Conservation (phyloP, 2,797 vertebrate genomes). For the Mormyrops attenuatus region DNA sequence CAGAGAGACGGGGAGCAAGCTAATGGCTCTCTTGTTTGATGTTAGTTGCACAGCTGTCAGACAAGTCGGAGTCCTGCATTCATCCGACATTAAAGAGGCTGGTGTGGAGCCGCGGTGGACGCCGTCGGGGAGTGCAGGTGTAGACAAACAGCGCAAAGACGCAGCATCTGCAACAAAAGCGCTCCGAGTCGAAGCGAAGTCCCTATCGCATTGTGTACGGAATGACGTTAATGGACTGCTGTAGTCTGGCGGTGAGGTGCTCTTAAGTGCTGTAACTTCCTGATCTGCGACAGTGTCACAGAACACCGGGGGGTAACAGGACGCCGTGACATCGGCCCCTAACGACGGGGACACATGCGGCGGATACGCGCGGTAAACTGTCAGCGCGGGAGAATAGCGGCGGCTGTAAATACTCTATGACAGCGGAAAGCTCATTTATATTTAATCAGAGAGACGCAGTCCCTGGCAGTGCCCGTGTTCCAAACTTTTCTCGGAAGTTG, state of each 20-base stretch:
- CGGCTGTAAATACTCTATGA: slow-evolving; percentile 5
- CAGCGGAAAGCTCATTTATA: slow-evolving; percentile 4
- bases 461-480: background rate
- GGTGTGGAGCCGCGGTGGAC: background rate
- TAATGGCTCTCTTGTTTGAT: background rate
- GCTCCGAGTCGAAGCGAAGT: background rate
- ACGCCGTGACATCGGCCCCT: background rate
- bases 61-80: slow-evolving; percentile 4
- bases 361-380: background rate
- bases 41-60: background rate
- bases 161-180: background rate
- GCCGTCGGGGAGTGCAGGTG: background rate
- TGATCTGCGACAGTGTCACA: background rate
- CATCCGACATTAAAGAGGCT: slow-evolving; percentile 6
- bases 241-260: background rate
- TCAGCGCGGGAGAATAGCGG: background rate
- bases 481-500: background rate
- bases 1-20: background rate
- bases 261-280: background rate
- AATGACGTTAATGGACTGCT: background rate
- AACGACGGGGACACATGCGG: background rate
- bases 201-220: background rate
- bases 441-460: background rate
- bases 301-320: background rate
- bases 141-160: slow-evolving; percentile 7